These are phyloP conservation scores for Hephaestus fuliginosus DNA, from an alignment of 2,797 vertebrate species.

Conservation along the genomic window DNA sequence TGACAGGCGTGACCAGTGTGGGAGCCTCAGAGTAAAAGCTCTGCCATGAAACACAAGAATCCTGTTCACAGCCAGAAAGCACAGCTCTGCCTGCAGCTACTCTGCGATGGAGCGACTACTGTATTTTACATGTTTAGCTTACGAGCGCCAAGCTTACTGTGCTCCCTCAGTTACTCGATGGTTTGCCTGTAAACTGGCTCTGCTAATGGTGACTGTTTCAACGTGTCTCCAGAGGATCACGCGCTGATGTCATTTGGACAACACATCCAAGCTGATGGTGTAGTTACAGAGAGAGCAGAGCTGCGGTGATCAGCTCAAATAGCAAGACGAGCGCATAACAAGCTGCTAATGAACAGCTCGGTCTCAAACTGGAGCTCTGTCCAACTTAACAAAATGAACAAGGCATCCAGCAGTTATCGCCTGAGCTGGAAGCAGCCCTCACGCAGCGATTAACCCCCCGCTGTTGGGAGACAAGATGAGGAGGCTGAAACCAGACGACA, in stretches of 20 bases:
- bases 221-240: slow-evolving; percentile 15
- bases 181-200: slow-evolving; percentile 36
- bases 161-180: background rate
- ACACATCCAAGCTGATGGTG: slow-evolving; percentile 4
- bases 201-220: slow-evolving; percentile 29
- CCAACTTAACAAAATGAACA: background rate
- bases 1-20: slow-evolving; percentile 74
- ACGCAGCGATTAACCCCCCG: background rate
- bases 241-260: slow-evolving; percentile 17
- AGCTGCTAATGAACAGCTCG: slow-evolving; percentile 7
- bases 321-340: background rate
- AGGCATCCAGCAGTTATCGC: slow-evolving; percentile 1
- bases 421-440: slow-evolving; percentile 3
- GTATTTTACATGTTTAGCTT: slow-evolving; percentile 23
- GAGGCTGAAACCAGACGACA: background rate
- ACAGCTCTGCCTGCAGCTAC: slow-evolving; percentile 22
- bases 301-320: slow-evolving; percentile 13
- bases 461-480: slow-evolving; percentile 3
- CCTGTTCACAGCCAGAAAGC: slow-evolving; percentile 39
- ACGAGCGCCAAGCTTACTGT: slow-evolving; percentile 2
- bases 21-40: slow-evolving; percentile 51
- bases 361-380: slow-evolving; percentile 3
- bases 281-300: background rate
- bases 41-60: slow-evolving; percentile 43
- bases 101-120: slow-evolving; percentile 30